Conservation (phyloP, 1,140 invertebrate species). For the Aphelinus atriplicis region DNA sequence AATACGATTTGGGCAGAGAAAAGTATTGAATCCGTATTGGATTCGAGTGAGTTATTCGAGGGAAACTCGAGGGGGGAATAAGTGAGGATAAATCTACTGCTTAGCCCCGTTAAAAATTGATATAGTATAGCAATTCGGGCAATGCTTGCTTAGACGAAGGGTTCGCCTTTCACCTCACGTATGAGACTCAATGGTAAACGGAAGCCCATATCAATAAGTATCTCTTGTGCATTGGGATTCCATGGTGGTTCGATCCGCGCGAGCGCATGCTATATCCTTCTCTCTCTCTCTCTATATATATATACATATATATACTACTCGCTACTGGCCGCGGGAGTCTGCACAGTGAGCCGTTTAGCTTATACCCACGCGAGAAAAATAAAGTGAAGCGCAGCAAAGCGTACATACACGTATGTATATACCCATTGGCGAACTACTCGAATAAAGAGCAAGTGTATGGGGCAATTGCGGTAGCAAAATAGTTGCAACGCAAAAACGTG, state of each 20-base stretch:
- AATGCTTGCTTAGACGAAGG: background rate
- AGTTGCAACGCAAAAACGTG: too few species aligned
- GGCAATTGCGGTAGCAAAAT: too few species aligned
- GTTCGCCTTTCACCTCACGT: constrained; percentile 53
- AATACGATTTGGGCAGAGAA: too few species aligned
- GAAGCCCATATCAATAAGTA: constrained; percentile 63
- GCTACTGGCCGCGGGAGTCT: too few species aligned
- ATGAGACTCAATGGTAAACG: constrained; percentile 59
- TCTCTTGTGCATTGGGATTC: constrained; percentile 50
- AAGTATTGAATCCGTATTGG: too few species aligned
- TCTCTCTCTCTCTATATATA: background rate
- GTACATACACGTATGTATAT: too few species aligned
- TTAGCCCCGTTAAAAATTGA: constrained; percentile 60
- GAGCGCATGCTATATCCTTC: background rate
- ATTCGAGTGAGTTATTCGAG: too few species aligned
- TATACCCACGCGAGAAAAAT: too few species aligned
- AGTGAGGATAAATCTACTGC: constrained; percentile 55
- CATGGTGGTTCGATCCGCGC: background rate
- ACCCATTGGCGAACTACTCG: too few species aligned
- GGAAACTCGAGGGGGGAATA: constrained; percentile 30
- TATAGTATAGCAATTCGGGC: constrained; percentile 27
- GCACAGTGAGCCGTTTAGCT: background rate
- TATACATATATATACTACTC: background rate
- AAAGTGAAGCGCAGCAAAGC: too few species aligned
- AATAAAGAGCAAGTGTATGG: too few species aligned